Evolutionary conservation across 2,113 vertebrate genomes (phyloP), one percentile per base, ranked within the genome.

Genomic region (Aldabrachelys gigantea): DNA sequence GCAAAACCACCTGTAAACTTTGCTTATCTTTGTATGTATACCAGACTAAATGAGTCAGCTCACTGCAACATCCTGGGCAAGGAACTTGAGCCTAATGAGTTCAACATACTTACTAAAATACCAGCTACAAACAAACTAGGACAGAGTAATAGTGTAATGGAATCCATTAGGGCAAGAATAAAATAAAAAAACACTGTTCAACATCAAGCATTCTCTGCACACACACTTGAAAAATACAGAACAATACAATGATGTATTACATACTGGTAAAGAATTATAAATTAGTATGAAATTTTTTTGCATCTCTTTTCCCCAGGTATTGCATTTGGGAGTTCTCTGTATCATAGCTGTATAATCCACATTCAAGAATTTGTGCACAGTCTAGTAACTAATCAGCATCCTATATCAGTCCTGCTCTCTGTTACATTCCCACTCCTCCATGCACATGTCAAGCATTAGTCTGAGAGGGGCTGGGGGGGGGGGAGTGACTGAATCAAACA

Each of bases 381-480:
- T 24, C 27, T 65, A 53, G 56, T 27, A 88, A 72, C 56, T 80
- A 41, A 54, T 11, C n/a, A 56, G 22, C 8, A 47, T 41, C 69
- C 47, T 35, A 10, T 21, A 44, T 35, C 14, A 41, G 52, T 22
- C 13, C 25, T 1, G 0, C 56, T 78, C 49, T 27, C 80, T 57
- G 1, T 41, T 41, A 41, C n/a, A 75, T 41, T 0, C 14, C 22
- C 35, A 59, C 10, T 57, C 59, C 1, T 5, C 1, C 17, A 31
- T 27, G 35, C 11, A 29, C 0, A 6, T 0, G 47, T 8, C 31
- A 65, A 35, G 31, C 31, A 35, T 65, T 65, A 35, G 31, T 65
- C 44, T 69, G 21, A 27, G 10, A 21, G 0, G n/a, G 22, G 31
- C 31, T 47, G 22, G 5, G 49, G 83, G 22, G 5, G 41, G 41